phyloP scores from a whole-genome alignment of 2,797 vertebrate genomes.

The Esox masquinongy region DNA sequence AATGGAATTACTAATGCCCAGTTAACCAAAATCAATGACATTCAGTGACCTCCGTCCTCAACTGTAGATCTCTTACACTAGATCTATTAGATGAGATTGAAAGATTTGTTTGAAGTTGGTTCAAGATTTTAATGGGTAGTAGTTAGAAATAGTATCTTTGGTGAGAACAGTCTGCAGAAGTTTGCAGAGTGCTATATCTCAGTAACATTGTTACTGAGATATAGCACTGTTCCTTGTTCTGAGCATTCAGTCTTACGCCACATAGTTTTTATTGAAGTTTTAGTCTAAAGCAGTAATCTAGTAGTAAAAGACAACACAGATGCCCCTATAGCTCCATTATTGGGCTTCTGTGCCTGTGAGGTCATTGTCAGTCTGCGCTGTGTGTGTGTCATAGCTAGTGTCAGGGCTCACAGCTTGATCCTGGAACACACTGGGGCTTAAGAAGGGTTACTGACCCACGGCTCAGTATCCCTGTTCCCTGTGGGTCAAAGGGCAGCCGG shows the following conservation, averaged over 20 bases:
- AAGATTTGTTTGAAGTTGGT: slow-evolving; percentile 4
- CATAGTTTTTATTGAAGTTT: not conserved
- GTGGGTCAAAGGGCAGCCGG: slow-evolving; percentile 77
- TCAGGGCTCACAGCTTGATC: slow-evolving; percentile 74
- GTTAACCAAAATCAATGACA: slow-evolving; percentile 14
- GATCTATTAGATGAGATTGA: not conserved
- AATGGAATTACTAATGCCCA: slow-evolving; percentile 22
- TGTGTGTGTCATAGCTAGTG: slow-evolving; percentile 67
- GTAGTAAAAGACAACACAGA: not conserved
- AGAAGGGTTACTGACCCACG: slow-evolving; percentile 64
- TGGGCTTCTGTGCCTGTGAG: slow-evolving; percentile 55
- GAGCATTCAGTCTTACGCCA: not conserved
- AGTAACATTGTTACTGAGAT: slow-evolving; percentile 23
- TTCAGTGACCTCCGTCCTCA: slow-evolving; percentile 12
- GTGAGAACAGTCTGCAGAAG: not conserved
- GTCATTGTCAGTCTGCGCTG: slow-evolving; percentile 65
- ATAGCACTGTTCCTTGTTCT: not conserved
- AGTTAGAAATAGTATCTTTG: not conserved
- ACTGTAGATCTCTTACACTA: not conserved
- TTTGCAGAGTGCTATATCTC: no score
- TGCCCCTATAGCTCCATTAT: slow-evolving; percentile 4
- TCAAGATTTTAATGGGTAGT: not conserved
- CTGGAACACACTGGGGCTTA: slow-evolving; percentile 68
- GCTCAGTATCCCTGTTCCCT: slow-evolving; percentile 54
- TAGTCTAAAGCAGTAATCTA: not conserved